A percentile compares a stretch with the other conserved stretches of the same genome.
phyloP scores from a whole-genome alignment of 2,113 vertebrate genomes.

The Anarrhichthys ocellatus region DNA sequence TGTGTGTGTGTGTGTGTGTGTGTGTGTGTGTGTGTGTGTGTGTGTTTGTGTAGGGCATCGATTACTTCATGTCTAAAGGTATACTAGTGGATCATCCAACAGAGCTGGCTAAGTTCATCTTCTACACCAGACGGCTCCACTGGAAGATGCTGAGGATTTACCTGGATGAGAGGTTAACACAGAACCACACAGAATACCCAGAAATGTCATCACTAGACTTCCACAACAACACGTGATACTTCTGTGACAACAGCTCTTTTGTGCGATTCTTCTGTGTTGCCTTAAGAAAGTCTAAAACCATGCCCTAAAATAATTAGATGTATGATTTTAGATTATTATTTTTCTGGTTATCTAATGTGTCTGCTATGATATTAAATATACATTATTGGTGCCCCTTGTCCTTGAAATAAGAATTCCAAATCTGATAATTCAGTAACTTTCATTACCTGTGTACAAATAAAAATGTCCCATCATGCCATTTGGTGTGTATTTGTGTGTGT shows the following conservation, averaged over 20 bases:
- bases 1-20: conserved; percentile 17
- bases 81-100: conserved; percentile 94
- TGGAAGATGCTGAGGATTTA: conserved; percentile 99
- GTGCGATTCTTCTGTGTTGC: background rate
- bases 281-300: background rate
- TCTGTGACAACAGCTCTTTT: background rate
- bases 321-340: background rate
- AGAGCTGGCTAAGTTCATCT: conserved; percentile 98
- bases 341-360: conserved; percentile 5
- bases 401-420: background rate
- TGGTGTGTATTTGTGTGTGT: background rate
- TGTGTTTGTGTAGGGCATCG: conserved; percentile 87
- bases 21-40: conserved; percentile 27
- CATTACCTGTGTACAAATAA: background rate
- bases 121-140: conserved; percentile 96
- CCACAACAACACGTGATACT: background rate
- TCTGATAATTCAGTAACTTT: background rate
- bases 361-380: background rate
- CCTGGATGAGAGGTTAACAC: conserved; percentile 93
- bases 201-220: background rate
- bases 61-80: conserved; percentile 97
- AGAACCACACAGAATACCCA: background rate
- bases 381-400: background rate
- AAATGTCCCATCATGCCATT: background rate
- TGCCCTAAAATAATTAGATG: background rate